Conservation (phyloP, 2,113 vertebrate genomes). For the Pogonocichla stellata region DNA sequence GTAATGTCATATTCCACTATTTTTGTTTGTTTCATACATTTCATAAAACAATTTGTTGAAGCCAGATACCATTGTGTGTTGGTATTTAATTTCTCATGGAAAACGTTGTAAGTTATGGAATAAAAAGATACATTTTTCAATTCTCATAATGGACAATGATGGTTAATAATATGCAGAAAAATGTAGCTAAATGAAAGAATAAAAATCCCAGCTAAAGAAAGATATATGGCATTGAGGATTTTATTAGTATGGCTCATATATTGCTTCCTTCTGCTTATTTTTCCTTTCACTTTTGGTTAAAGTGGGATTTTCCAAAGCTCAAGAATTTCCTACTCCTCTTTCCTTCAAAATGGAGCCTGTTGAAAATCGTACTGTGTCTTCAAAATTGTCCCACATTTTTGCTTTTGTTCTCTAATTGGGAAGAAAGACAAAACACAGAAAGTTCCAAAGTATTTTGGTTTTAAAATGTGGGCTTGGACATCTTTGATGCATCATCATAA, state of each 20-base stretch:
- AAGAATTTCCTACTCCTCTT: neutral
- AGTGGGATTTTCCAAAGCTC: neutral
- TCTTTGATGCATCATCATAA: neutral
- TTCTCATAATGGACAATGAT: neutral
- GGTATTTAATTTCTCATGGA: neutral
- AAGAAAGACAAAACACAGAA: neutral
- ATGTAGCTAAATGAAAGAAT: neutral
- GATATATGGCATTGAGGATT: neutral
- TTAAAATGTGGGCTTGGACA: neutral
- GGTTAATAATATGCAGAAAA: neutral
- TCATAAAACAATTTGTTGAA: neutral
- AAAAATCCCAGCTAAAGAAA: neutral
- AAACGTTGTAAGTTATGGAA: neutral
- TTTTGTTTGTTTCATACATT: neutral
- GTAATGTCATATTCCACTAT: neutral
- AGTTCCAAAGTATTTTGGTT: neutral
- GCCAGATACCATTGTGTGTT: neutral
- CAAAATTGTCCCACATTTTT: neutral
- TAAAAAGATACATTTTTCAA: neutral
- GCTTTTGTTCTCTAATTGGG: slow-evolving; percentile 8
- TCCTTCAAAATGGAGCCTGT: neutral
- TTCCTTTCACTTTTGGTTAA: slow-evolving; percentile 24
- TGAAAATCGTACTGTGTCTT: neutral
- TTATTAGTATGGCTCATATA: neutral
- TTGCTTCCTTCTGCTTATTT: neutral